A percentile compares a stretch with the other conserved stretches of the same genome.
Conservation (phyloP, 1,140 invertebrate genomes). For the Stegodyphus dumicola region DNA sequence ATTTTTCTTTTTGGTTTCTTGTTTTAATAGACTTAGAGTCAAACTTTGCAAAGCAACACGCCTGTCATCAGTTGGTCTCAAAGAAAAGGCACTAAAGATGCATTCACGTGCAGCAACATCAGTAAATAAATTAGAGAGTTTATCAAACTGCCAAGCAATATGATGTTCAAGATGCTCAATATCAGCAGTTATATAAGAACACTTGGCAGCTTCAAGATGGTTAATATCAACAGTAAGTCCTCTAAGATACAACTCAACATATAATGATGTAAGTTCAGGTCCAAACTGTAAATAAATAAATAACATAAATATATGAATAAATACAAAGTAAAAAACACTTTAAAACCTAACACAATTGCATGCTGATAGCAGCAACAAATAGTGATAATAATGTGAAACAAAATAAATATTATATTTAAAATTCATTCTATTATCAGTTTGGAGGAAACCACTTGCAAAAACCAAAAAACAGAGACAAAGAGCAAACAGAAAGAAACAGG, state of each 20-base stretch:
- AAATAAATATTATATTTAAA: too few species aligned
- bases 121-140: constrained; percentile 46
- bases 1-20: neutral
- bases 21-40: neutral
- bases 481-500: too few species aligned
- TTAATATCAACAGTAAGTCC: constrained; percentile 54
- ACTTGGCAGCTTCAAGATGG: constrained; percentile 33
- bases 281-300: constrained; percentile 57
- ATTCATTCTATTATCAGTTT: too few species aligned
- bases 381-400: too few species aligned
- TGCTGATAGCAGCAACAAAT: too few species aligned
- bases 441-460: too few species aligned
- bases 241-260: constrained; percentile 53
- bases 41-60: constrained; percentile 18
- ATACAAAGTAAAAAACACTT: neutral
- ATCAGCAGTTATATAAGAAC: neutral
- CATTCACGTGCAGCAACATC: constrained; percentile 39
- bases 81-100: constrained; percentile 59
- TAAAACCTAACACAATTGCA: too few species aligned
- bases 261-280: constrained; percentile 20
- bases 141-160: constrained; percentile 35
- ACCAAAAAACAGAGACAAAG: neutral
- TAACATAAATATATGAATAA: neutral
- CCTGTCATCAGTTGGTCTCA: constrained; percentile 34
- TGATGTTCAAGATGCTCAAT: constrained; percentile 26